phyloP scores from a whole-genome alignment of 2,888 invertebrate species.

The Diachrysia chrysitis region DNA sequence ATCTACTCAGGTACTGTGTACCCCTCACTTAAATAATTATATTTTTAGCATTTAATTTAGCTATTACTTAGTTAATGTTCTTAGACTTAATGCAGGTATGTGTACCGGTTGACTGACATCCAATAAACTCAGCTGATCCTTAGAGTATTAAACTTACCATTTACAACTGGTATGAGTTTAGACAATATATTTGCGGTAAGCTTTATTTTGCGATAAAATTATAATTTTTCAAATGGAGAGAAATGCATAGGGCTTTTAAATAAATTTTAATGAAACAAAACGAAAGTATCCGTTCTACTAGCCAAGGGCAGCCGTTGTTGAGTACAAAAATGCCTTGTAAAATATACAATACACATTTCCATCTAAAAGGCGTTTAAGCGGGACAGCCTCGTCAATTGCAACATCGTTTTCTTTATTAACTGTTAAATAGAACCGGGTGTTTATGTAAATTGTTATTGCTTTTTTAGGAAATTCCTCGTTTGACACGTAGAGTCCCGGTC shows the following conservation, averaged over 20 bases:
- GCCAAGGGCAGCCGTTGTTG: not conserved
- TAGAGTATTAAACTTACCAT: no score
- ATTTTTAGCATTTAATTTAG: not conserved
- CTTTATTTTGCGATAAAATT: no score
- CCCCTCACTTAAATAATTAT: not conserved
- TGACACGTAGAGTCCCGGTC: slow-evolving; percentile 84
- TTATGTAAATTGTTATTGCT: slow-evolving; percentile 90
- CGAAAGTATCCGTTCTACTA: not conserved
- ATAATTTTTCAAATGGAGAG: no score
- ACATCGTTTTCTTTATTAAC: slow-evolving; percentile 88
- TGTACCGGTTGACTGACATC: not conserved
- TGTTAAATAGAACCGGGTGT: slow-evolving; percentile 88
- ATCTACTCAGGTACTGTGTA: not conserved
- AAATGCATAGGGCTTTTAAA: not conserved
- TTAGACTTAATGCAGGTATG: not conserved
- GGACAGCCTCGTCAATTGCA: slow-evolving; percentile 83
- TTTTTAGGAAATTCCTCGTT: slow-evolving; percentile 87
- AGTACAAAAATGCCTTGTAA: slow-evolving; percentile 76
- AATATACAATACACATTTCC: slow-evolving; percentile 84
- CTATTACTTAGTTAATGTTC: not conserved
- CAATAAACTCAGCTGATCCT: no score
- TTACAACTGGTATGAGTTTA: no score
- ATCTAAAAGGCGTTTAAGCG: slow-evolving; percentile 84
- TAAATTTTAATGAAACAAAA: not conserved
- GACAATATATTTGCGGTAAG: no score